A percentile compares a stretch with the other conserved stretches of the same genome.
Conservation (phyloP, 1,140 invertebrate species). For the Scaptomyza montana region DNA sequence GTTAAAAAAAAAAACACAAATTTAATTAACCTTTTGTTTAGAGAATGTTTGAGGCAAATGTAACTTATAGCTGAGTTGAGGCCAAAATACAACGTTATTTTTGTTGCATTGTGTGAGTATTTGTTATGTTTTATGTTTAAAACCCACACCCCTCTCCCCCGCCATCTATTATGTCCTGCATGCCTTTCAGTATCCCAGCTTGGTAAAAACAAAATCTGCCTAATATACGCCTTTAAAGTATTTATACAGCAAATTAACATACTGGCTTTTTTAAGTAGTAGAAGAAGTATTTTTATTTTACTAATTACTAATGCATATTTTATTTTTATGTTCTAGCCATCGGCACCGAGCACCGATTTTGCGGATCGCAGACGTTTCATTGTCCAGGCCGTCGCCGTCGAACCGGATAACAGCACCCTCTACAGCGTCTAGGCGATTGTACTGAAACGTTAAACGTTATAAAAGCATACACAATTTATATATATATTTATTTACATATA, state of each 20-base stretch:
- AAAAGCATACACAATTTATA: slow-evolving; percentile 7
- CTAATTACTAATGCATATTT: background rate
- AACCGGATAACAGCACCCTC: slow-evolving; percentile 74
- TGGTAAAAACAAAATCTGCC: background rate
- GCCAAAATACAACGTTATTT: slow-evolving; percentile 45
- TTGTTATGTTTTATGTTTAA: slow-evolving; percentile 37
- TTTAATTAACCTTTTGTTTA: background rate
- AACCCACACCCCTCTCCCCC: background rate
- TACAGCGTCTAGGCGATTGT: slow-evolving; percentile 57
- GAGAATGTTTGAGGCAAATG: slow-evolving; percentile 20
- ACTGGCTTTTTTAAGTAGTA: background rate
- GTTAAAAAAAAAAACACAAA: slow-evolving; percentile 2
- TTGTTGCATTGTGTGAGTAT: slow-evolving; percentile 77
- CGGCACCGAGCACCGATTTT: slow-evolving; percentile 34
- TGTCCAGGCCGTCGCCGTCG: slow-evolving; percentile 73
- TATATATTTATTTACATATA: slow-evolving; percentile 21
- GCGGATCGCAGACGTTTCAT: slow-evolving; percentile 77
- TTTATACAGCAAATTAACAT: background rate
- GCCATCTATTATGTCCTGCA: slow-evolving; percentile 23
- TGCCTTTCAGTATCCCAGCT: slow-evolving; percentile 28
- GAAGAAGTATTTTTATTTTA: too few species aligned
- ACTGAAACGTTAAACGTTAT: slow-evolving; percentile 7
- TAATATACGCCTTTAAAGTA: background rate
- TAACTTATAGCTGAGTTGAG: slow-evolving; percentile 72
- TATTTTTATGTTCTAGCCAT: slow-evolving; percentile 30